Conservation (phyloP, 2,113 vertebrate species). For the Gnathonemus echidnorhynchus region DNA sequence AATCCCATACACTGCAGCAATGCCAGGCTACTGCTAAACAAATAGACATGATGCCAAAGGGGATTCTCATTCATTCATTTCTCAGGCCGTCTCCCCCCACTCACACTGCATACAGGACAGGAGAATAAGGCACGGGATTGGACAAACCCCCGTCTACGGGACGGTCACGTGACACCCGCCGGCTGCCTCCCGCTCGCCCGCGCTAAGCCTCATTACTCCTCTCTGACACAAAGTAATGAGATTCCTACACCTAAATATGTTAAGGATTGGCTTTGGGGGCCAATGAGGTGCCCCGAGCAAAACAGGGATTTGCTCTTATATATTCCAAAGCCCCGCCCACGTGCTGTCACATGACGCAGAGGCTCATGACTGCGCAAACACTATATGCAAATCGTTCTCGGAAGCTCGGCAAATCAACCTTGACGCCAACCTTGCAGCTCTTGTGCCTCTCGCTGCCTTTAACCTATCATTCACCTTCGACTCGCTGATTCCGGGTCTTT, state of each 20-base stretch:
- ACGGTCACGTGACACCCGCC: neutral
- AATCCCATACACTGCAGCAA: constrained; percentile 1
- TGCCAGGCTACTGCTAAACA: neutral
- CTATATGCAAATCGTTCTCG: constrained; percentile 19
- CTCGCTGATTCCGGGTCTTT: neutral
- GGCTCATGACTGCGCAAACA: constrained; percentile 41
- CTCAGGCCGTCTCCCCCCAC: neutral
- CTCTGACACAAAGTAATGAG: constrained; percentile 39
- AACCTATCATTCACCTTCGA: neutral
- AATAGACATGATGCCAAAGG: neutral
- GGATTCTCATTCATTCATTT: neutral
- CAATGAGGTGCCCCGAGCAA: constrained; percentile 33
- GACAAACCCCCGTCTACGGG: neutral
- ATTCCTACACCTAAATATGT: constrained; percentile 36
- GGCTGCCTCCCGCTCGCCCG: neutral
- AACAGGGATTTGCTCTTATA: constrained; percentile 44
- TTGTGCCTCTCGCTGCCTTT: constrained; percentile 43
- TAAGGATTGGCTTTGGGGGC: constrained; percentile 26
- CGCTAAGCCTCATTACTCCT: constrained; percentile 19
- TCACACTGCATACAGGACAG: neutral
- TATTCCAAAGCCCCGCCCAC: constrained; percentile 16
- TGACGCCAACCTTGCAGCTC: constrained; percentile 43
- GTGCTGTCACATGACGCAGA: constrained; percentile 35
- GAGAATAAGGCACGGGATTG: neutral
- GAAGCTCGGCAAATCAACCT: constrained; percentile 43